Conservation (phyloP, 2,113 vertebrate species). For the Gobius niger region DNA sequence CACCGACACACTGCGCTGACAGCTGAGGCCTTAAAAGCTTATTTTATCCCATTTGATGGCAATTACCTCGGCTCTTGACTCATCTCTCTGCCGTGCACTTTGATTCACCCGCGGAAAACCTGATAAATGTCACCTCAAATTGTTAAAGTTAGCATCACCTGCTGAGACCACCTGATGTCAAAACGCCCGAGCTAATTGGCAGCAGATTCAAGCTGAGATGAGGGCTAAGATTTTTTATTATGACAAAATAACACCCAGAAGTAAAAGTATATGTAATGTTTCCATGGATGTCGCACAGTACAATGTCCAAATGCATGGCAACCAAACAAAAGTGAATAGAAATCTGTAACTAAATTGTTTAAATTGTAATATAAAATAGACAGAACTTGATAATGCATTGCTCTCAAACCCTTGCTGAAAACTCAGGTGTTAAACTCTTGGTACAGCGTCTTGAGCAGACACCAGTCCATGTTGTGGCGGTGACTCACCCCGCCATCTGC, state of each 20-base stretch:
- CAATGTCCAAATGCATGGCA: too few relatives aligned
- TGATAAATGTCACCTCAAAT: slow-evolving; percentile 51
- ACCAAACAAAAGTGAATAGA: too few relatives aligned
- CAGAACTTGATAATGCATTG: too few relatives aligned
- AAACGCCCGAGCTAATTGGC: slow-evolving; percentile 20
- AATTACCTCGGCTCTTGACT: slow-evolving; percentile 55
- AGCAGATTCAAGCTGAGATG: not conserved
- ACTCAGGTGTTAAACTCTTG: too few relatives aligned
- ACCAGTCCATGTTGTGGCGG: slow-evolving; percentile 30
- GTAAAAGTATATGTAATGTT: not conserved
- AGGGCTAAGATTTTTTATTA: not conserved
- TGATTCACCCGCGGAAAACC: slow-evolving; percentile 35
- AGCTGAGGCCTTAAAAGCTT: slow-evolving; percentile 43
- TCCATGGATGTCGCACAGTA: too few relatives aligned
- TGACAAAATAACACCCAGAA: not conserved
- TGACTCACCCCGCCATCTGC: slow-evolving; percentile 55
- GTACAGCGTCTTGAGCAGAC: too few relatives aligned
- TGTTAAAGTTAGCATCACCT: slow-evolving; percentile 24
- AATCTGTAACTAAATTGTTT: too few relatives aligned
- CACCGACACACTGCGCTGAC: slow-evolving; percentile 20
- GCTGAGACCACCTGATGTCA: slow-evolving; percentile 33
- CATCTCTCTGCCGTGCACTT: slow-evolving; percentile 36
- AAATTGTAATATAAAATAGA: too few relatives aligned
- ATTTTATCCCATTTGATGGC: slow-evolving; percentile 44
- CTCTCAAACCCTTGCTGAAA: too few relatives aligned